Evolutionary conservation across 2,888 invertebrate genomes (phyloP).

Genomic region (Pyrocoelia pectoralis): DNA sequence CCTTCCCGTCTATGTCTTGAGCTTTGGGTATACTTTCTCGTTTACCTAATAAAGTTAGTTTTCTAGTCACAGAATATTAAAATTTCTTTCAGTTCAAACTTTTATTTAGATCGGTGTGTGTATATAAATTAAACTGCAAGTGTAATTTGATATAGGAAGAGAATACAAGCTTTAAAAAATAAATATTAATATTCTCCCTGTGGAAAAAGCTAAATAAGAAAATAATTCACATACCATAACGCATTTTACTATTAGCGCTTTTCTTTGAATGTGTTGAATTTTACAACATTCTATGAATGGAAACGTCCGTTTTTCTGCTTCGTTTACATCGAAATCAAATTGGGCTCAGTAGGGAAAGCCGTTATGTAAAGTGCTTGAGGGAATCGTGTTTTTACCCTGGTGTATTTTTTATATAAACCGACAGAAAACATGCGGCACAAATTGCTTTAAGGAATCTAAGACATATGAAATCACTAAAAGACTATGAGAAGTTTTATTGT

Average conservation of each 20-base stretch:
- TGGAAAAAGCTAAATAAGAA: slow-evolving; percentile 20
- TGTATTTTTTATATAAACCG: slow-evolving; percentile 38
- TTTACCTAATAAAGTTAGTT: slow-evolving; percentile 29
- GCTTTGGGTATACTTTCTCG: slow-evolving; percentile 16
- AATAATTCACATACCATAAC: slow-evolving; percentile 28
- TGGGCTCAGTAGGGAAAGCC: slow-evolving; percentile 36
- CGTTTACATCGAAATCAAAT: slow-evolving; percentile 37
- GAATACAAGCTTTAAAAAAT: not conserved
- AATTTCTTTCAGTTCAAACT: too few relatives aligned
- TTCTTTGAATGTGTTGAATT: slow-evolving; percentile 35
- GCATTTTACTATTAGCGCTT: slow-evolving; percentile 31
- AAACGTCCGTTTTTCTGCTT: slow-evolving; percentile 37
- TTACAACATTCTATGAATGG: slow-evolving; percentile 36
- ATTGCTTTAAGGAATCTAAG: slow-evolving; percentile 36
- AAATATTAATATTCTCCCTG: not conserved
- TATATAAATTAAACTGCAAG: too few relatives aligned
- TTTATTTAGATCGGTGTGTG: too few relatives aligned
- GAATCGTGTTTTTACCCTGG: slow-evolving; percentile 36
- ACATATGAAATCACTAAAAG: slow-evolving; percentile 25
- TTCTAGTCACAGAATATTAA: slow-evolving; percentile 15
- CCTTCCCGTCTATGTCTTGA: slow-evolving; percentile 19
- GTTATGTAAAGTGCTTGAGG: slow-evolving; percentile 37
- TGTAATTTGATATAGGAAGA: too few relatives aligned
- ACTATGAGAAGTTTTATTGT: slow-evolving; percentile 20
- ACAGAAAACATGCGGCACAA: slow-evolving; percentile 35